Percentiles rank a stretch among this genome's conserved stretches.
phyloP scores from a whole-genome alignment of 2,888 invertebrate genomes.

The Microchrysa polita region DNA sequence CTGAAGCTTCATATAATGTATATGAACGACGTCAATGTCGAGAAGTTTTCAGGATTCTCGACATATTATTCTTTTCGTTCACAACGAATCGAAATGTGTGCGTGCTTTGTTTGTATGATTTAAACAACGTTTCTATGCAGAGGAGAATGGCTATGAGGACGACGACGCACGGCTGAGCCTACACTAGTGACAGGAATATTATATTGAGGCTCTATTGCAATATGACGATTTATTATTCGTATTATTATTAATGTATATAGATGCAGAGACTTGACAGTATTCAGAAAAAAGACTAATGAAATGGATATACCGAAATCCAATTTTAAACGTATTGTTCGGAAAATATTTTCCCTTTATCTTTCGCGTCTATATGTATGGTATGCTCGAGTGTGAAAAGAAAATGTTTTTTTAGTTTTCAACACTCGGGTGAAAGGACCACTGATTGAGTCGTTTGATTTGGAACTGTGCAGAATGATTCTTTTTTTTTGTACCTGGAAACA shows the following conservation, averaged over 20 bases:
- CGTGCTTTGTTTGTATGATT: too few species aligned
- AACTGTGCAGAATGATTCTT: background rate
- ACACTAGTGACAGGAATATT: too few species aligned
- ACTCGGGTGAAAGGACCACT: background rate
- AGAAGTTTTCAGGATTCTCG: background rate
- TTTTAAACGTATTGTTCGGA: slow-evolving; percentile 32
- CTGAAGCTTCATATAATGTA: background rate
- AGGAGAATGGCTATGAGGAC: too few species aligned
- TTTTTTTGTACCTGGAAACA: too few species aligned
- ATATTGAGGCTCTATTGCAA: too few species aligned
- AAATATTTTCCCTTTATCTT: slow-evolving; percentile 18
- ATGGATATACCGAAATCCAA: slow-evolving; percentile 41
- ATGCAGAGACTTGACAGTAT: background rate
- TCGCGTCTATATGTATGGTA: background rate
- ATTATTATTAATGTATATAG: slow-evolving; percentile 37
- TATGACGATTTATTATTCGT: background rate
- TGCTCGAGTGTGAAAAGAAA: background rate
- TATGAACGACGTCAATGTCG: background rate
- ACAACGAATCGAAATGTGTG: too few species aligned
- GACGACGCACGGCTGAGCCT: too few species aligned
- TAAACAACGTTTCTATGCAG: too few species aligned
- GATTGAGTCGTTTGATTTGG: slow-evolving; percentile 20
- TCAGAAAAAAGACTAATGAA: slow-evolving; percentile 26
- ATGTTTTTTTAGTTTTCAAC: slow-evolving; percentile 15
- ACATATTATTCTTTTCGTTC: background rate